Percentiles rank a stretch among this genome's conserved stretches.
These are phyloP conservation scores for Pachypeltis micranthus DNA, from an alignment of 1,140 invertebrate species.

Conservation along the genomic window DNA sequence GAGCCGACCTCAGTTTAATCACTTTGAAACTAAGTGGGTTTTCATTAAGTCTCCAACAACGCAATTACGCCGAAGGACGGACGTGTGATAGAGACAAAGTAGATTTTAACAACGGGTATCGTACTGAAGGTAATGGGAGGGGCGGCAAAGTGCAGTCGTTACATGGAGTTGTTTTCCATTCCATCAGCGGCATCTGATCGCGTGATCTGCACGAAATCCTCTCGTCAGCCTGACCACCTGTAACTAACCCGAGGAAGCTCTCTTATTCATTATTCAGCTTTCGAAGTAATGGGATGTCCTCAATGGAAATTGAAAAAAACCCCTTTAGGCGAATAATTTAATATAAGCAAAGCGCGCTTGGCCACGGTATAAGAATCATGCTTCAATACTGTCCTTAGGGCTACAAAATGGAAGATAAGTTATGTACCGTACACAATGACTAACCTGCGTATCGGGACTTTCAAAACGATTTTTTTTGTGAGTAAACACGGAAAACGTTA, in stretches of 20 bases:
- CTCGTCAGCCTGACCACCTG: constrained; percentile 1
- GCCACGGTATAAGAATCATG: no score
- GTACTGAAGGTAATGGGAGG: background rate
- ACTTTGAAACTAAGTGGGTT: background rate
- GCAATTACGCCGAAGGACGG: background rate
- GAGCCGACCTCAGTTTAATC: no score
- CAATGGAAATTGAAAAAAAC: no score
- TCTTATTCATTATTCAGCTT: background rate
- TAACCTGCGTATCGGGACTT: no score
- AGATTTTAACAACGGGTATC: constrained; percentile 4
- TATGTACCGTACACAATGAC: no score
- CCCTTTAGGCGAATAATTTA: no score
- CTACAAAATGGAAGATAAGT: no score
- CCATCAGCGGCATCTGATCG: background rate
- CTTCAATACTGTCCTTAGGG: no score
- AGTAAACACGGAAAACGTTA: no score
- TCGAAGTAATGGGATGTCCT: no score
- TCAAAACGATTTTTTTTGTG: no score
- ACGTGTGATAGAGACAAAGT: constrained; percentile 9
- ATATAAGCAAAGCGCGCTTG: no score
- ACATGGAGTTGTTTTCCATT: constrained; percentile 8
- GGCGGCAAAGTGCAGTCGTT: background rate
- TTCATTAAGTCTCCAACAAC: constrained; percentile 1
- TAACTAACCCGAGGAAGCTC: background rate
- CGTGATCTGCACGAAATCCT: constrained; percentile 6